Evolutionary conservation across 2,888 invertebrate species (phyloP), one percentile per base, ranked within the genome.

Genomic region (Penaeus monodon): DNA sequence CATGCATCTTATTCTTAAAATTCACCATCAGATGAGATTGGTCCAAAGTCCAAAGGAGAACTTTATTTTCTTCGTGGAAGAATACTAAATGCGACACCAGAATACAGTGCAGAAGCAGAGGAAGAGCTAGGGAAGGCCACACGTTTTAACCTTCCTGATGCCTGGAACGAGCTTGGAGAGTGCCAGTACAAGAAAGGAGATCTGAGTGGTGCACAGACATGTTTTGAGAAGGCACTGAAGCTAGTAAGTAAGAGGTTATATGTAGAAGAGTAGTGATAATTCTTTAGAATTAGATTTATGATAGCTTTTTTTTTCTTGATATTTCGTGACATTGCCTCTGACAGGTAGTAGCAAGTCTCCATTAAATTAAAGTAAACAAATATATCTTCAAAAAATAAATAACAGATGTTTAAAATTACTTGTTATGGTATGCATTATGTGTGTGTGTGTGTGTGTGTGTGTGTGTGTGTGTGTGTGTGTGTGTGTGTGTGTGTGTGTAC

Each of bases 81-180:
- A 91, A 94, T 96, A 38, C 94, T 96, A 90, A 97, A 97, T 92
- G 95, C 96, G 1, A 93, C 94, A 49, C 93, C 95, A 1, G 93
- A 94, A 64, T 96, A 95, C 91, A 95, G 95, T 91, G 94, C 94
- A 27, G 94, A 95, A 91, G 96, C 96, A 0, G 95, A 95, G 89
- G 96, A 96, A 91, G 94, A 95, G 81, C 93, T 97, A 77, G 96
- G 96, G 80, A 96, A 96, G 92, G 95, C 97, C 7, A 96, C 97
- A 0, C 97, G 97, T 92, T 93, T 97, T 70, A 96, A 97, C 91
- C 96, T 97, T 1, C 94, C 96, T 0, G 95, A 95, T 84, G 97
- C 97, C 0, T 97, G 97, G 97, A 97, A 97, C 91, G 96, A 97
- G 92, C 93, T 98, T 0, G 97, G 97, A 0, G 97, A 97, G 92